Evolutionary conservation across 1,140 invertebrate genomes (phyloP).

Genomic region (Atta cephalotes): DNA sequence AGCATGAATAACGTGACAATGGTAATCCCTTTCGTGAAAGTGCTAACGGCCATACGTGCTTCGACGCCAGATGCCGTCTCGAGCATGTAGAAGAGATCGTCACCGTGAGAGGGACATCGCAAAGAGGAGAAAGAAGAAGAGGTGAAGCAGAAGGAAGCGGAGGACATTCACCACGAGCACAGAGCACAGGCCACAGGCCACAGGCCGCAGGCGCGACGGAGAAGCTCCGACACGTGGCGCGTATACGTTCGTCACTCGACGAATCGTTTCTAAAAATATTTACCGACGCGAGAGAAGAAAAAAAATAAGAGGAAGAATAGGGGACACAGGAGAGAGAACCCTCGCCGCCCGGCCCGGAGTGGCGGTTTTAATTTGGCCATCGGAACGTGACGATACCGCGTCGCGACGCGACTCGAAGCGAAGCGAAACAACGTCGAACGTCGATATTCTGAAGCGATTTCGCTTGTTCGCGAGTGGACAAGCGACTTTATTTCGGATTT

Average conservation of each 20-base stretch:
- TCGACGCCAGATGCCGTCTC: constrained; percentile 77
- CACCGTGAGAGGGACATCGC: constrained; percentile 60
- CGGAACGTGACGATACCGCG: constrained; percentile 59
- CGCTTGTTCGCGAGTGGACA: neutral
- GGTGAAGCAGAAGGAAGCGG: constrained; percentile 33
- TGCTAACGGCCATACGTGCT: constrained; percentile 75
- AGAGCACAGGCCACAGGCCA: neutral
- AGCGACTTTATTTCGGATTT: constrained; percentile 40
- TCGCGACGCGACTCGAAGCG: neutral
- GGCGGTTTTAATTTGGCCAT: constrained; percentile 58
- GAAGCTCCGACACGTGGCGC: constrained; percentile 72
- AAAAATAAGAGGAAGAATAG: constrained; percentile 29
- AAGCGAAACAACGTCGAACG: constrained; percentile 16
- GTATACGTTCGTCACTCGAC: constrained; percentile 68
- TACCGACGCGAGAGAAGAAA: constrained; percentile 18
- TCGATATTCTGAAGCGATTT: constrained; percentile 34
- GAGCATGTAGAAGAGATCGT: constrained; percentile 74
- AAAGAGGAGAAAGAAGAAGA: constrained; percentile 28
- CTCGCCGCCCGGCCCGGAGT: constrained; percentile 7
- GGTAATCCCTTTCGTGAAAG: constrained; percentile 81
- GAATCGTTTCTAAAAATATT: constrained; percentile 76
- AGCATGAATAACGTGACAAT: constrained; percentile 85
- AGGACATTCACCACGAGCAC: constrained; percentile 68
- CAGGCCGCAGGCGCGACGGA: constrained; percentile 28
- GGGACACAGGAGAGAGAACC: constrained; percentile 1